Conservation (phyloP, 2,113 vertebrate genomes). For the Pachyramphus minor region DNA sequence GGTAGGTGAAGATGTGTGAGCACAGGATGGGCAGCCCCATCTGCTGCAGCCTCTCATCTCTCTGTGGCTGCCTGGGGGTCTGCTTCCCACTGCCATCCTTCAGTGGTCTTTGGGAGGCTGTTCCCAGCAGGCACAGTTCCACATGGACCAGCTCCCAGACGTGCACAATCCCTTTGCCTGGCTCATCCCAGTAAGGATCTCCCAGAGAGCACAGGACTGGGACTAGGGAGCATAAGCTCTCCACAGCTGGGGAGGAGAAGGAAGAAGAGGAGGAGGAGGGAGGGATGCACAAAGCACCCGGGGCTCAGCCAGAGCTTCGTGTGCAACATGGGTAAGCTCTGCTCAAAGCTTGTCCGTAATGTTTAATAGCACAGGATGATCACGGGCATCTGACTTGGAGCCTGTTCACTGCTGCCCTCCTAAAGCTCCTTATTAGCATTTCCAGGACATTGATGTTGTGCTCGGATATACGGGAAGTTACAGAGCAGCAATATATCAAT, state of each 20-base stretch:
- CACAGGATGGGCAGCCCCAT: not conserved
- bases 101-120: not conserved
- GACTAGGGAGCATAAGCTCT: not conserved
- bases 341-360: not conserved
- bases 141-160: not conserved
- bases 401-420: not conserved
- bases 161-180: accelerated
- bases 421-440: conserved; percentile 57
- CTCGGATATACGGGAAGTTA: conserved; percentile 32
- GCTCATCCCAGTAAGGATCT: not conserved
- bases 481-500: conserved; percentile 27
- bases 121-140: not conserved
- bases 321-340: not conserved
- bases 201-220: not conserved
- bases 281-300: not conserved
- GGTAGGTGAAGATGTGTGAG: accelerated
- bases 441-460: conserved; percentile 44
- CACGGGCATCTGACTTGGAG: not conserved
- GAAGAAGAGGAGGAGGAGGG: not conserved
- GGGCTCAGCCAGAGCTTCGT: not conserved
- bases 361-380: conserved; percentile 12
- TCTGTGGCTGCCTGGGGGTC: not conserved
- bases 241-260: not conserved
- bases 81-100: accelerated
- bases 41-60: not conserved